Evolutionary conservation across 2,888 invertebrate species (phyloP).

Genomic region (Deroplatys truncata): DNA sequence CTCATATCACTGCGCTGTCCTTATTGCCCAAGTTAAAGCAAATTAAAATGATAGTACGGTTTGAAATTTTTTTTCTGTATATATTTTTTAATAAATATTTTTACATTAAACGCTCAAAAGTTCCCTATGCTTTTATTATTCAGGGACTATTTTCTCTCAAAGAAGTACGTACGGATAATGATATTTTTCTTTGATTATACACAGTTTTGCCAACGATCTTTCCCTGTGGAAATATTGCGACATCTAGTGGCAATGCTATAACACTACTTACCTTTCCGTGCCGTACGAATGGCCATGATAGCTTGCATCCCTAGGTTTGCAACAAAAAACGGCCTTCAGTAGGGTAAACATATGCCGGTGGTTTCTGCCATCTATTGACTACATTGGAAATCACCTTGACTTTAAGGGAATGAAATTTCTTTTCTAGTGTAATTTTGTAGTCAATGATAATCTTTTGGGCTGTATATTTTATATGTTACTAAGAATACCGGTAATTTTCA

Average conservation of each 20-base stretch:
- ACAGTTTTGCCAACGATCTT: not conserved
- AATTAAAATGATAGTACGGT: not conserved
- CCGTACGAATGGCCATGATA: not conserved
- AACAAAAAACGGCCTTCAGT: not conserved
- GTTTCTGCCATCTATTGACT: not conserved
- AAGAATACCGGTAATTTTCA: constrained; percentile 24
- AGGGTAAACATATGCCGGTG: too few relatives aligned
- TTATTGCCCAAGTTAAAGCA: not conserved
- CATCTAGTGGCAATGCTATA: not conserved
- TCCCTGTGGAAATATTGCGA: not conserved
- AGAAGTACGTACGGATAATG: not conserved
- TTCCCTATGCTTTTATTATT: not conserved
- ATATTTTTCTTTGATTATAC: not conserved
- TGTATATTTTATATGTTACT: constrained; percentile 26
- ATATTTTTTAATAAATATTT: not conserved
- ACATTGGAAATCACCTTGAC: not conserved
- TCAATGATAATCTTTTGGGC: constrained; percentile 23
- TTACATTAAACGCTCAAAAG: not conserved
- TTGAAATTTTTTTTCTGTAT: not conserved
- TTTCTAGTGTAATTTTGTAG: not conserved
- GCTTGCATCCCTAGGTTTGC: not conserved
- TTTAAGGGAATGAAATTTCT: not conserved
- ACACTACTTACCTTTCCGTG: not conserved
- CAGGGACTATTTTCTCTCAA: not conserved
- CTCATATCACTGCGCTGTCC: not conserved